Evolutionary conservation across 2,113 vertebrate species (phyloP).

Genomic region (Rallus limicola): DNA sequence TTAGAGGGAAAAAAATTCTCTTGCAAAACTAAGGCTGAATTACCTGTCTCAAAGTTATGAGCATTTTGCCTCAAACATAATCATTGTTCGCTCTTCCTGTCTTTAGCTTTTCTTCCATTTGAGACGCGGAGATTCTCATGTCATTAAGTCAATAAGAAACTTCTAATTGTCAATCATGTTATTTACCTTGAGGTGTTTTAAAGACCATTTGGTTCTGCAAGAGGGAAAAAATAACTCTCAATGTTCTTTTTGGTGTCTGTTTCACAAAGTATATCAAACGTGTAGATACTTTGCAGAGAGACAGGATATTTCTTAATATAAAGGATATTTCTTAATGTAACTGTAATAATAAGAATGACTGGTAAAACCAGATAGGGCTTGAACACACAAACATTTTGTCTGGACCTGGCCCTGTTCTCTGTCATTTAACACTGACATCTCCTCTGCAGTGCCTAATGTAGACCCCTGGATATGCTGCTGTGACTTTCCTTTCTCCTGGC

Average conservation of each 20-base stretch:
- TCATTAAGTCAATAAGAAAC: not conserved
- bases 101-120: not conserved
- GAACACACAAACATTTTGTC: not conserved
- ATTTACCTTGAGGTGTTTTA: not conserved
- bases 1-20: not conserved
- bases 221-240: not conserved
- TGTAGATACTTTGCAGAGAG: no score
- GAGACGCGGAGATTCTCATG: not conserved
- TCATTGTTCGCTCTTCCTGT: not conserved
- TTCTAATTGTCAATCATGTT: not conserved
- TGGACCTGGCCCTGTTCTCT: not conserved
- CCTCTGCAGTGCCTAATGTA: rapidly evolving
- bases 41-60: not conserved
- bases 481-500: not conserved
- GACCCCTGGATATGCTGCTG: not conserved
- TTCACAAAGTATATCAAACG: no score
- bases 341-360: not conserved
- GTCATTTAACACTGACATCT: not conserved
- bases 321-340: not conserved
- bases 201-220: not conserved
- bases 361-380: not conserved
- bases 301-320: no score
- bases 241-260: not conserved
- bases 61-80: not conserved
- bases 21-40: not conserved